These are phyloP conservation scores for Mohoua ochrocephala DNA, from an alignment of 2,113 vertebrate genomes.

Conservation along the genomic window DNA sequence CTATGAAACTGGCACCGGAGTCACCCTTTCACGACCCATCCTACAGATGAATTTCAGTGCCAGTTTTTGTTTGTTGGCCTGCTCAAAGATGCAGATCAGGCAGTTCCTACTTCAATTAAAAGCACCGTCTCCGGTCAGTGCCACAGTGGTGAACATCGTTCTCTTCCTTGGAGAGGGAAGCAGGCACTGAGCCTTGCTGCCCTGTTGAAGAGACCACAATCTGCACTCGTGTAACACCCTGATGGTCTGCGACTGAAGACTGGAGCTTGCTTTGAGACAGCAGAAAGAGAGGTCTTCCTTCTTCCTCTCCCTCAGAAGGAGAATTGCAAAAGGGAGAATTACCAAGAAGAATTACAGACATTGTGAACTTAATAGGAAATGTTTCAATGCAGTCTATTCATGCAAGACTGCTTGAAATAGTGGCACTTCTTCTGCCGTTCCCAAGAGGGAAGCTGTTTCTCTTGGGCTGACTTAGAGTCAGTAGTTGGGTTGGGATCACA, in stretches of 20 bases:
- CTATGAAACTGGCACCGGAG: background rate
- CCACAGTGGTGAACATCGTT: background rate
- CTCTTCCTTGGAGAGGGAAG: background rate
- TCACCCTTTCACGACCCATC: background rate
- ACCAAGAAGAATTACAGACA: background rate
- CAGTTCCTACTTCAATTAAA: background rate
- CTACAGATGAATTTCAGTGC: background rate
- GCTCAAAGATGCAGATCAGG: background rate
- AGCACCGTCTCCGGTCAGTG: background rate
- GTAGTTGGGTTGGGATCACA: background rate
- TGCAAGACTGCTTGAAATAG: background rate
- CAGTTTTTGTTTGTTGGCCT: background rate
- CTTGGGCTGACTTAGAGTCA: background rate
- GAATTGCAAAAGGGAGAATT: background rate
- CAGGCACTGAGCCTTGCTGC: background rate
- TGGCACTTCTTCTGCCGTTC: background rate
- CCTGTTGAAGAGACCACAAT: background rate
- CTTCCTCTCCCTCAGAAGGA: background rate
- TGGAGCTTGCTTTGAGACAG: background rate
- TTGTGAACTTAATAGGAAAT: background rate
- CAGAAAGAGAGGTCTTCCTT: background rate
- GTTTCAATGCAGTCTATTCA: background rate
- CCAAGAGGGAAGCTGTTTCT: background rate
- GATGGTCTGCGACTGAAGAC: background rate
- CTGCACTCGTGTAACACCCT: accelerated